Evolutionary conservation across 2,888 invertebrate genomes (phyloP), one percentile per base, ranked within the genome.

Genomic region (Caenorhabditis afra): DNA sequence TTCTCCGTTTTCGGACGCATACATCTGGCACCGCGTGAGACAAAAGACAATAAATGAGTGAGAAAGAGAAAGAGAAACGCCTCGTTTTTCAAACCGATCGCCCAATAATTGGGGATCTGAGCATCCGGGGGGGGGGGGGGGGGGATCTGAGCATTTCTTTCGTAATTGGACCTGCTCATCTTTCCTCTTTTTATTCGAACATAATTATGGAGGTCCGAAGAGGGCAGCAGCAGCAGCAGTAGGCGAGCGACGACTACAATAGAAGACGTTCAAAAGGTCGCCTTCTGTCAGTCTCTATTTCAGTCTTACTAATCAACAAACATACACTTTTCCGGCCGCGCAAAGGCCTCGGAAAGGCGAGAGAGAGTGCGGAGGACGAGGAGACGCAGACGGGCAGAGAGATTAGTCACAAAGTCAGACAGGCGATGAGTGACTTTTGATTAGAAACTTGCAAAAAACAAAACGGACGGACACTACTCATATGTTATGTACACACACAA

Each of bases 401-500:
- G 61, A 70, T 70, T 70, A 70, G 68, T 70, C 68, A 70, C 68
- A 61, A 70, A 70, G 61, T 61, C 61, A 70, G 62, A 70, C 61
- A 70, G 52, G 52, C 55, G 55, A 62, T 53, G 39, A 62, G 62
- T 70, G 53, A 62, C 61, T 62, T 59, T 70, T 70, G 52, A 70
- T 59, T 59, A 53, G 68, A 61, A 59, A 61, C 58, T 50, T 59
- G 57, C 58, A 70, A 61, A 70, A 61, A 66, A 66, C 8, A 14
- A 57, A 55, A 59, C 23, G 29, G 35, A 49, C 22, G 49, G 45
- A 61, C 45, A 61, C 68, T n/a, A 59, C 67, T 50, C 66, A 66
- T 55, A 58, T 49, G 58, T 49, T 59, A 68, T 61, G 68, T 68
- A 68, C 50, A 68, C 61, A 68, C 50, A 68, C 61, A 61, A 12